A percentile compares a stretch with the other conserved stretches of the same genome.
Conservation (phyloP, 2,113 vertebrate genomes). For the Clarias gariepinus region DNA sequence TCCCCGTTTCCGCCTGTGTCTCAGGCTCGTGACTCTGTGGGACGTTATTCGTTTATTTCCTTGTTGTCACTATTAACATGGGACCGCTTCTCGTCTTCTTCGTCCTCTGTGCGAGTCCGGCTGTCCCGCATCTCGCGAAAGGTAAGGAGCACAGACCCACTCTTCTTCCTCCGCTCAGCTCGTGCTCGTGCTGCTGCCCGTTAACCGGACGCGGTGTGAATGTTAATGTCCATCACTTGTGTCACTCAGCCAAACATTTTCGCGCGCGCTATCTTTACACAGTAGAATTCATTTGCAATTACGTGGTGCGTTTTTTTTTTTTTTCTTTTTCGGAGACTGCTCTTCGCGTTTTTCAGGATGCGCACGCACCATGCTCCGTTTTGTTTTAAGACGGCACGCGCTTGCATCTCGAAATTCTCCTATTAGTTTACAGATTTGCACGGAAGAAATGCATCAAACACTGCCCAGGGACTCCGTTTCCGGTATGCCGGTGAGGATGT, state of each 20-base stretch:
- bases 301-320: neutral
- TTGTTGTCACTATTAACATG: conserved; percentile 66
- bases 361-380: neutral
- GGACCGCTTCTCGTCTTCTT: conserved; percentile 71
- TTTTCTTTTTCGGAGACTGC: too few species aligned
- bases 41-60: conserved; percentile 52
- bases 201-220: neutral
- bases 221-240: neutral
- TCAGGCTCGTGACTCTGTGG: conserved; percentile 45
- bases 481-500: neutral
- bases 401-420: neutral
- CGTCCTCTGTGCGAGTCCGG: conserved; percentile 69
- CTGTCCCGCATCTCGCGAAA: conserved; percentile 72
- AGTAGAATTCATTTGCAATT: neutral
- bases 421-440: neutral
- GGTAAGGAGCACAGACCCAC: conserved; percentile 65
- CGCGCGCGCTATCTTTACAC: neutral
- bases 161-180: neutral
- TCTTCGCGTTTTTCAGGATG: neutral
- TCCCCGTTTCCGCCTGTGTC: conserved; percentile 15
- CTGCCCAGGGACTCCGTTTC: neutral
- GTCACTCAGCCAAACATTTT: too few species aligned
- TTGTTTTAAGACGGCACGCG: neutral
- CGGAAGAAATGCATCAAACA: neutral
- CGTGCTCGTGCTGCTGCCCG: neutral